Percentiles rank a stretch among this genome's conserved stretches.
Conservation (phyloP, 1,140 invertebrate genomes). For the Papilio machaon region DNA sequence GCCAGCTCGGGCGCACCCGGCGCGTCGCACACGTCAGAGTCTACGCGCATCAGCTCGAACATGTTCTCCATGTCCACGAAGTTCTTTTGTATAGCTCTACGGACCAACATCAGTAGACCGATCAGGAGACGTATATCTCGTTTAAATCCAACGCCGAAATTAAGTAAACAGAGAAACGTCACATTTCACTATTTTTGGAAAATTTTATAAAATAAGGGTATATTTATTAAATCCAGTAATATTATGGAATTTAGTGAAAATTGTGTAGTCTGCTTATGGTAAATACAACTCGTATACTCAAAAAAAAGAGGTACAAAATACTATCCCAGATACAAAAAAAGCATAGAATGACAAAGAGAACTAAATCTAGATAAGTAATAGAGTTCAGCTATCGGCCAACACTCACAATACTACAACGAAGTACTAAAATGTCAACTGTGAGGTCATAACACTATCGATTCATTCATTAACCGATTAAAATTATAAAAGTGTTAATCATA, state of each 20-base stretch:
- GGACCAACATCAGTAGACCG: conserved; percentile 46
- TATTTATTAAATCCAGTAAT: too few relatives aligned
- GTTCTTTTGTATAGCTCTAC: conserved; percentile 96
- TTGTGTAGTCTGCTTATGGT: too few relatives aligned
- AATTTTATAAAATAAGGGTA: too few relatives aligned
- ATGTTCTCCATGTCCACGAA: conserved; percentile 99
- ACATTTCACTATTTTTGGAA: too few relatives aligned
- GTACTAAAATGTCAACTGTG: background rate
- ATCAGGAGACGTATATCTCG: background rate
- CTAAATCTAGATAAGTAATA: too few relatives aligned
- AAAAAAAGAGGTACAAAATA: too few relatives aligned
- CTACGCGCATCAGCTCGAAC: conserved; percentile 96
- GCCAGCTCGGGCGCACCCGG: conserved; percentile 88
- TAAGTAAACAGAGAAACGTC: background rate
- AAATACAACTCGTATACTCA: too few relatives aligned
- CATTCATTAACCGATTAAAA: background rate
- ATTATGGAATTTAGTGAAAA: too few relatives aligned
- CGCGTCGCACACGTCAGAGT: conserved; percentile 93
- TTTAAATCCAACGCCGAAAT: background rate
- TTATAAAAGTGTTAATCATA: background rate
- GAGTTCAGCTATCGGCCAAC: too few relatives aligned
- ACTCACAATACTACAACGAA: background rate
- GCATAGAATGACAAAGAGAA: too few relatives aligned
- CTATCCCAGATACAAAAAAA: too few relatives aligned
- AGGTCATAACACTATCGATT: background rate